Evolutionary conservation across 2,888 invertebrate genomes (phyloP).

Genomic region (Lymantria dispar): DNA sequence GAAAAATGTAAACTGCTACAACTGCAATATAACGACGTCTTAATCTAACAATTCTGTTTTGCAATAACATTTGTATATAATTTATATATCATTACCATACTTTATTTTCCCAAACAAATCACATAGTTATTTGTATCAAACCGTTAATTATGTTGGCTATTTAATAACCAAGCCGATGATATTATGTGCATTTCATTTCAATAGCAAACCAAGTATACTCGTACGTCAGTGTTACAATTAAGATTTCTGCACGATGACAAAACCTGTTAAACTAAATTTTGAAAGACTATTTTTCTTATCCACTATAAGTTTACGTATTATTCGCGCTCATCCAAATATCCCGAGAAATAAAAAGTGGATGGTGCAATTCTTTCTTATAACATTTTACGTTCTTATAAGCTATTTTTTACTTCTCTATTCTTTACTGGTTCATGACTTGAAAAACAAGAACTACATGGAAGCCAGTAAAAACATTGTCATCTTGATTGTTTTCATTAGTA

Average conservation of each 20-base stretch:
- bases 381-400: constrained; percentile 15
- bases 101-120: constrained; percentile 27
- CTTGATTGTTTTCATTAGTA: constrained; percentile 43
- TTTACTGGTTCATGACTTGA: constrained; percentile 43
- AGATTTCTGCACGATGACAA: constrained; percentile 16
- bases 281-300: constrained; percentile 41
- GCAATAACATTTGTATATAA: constrained; percentile 1
- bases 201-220: neutral
- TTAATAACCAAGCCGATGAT: neutral
- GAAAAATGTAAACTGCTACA: neutral
- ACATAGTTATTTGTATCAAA: neutral
- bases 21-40: neutral
- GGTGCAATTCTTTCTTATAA: constrained; percentile 27
- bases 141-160: neutral
- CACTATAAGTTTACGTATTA: constrained; percentile 36
- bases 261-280: constrained; percentile 30
- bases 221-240: neutral
- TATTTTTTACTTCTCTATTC: constrained; percentile 40
- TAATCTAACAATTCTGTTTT: constrained; percentile 6
- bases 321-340: constrained; percentile 42
- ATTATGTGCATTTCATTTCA: neutral
- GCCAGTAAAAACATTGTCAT: constrained; percentile 53
- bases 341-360: constrained; percentile 36
- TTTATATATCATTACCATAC: constrained; percentile 32
- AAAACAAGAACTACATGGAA: constrained; percentile 38